Base-by-base conservation (phyloP, 64 coral and sea anemone genomes). In the Orbicella faveolata region DNA sequence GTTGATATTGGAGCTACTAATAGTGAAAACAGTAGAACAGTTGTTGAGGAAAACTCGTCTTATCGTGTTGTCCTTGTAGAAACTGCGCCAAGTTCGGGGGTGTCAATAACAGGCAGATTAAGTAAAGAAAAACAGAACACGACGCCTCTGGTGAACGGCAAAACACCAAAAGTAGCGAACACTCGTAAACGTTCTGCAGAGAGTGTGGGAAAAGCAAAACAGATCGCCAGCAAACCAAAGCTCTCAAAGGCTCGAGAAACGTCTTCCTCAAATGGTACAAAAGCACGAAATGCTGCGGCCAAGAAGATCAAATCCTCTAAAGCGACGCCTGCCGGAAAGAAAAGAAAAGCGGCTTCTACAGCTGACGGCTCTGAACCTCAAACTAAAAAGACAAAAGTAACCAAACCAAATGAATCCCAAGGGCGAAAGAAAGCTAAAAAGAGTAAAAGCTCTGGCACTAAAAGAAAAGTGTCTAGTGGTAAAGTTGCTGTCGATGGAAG, bases 1-100 rank as follows among this genome's bases (percentile, higher is more conserved):
- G 82, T 82, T 34, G 57, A 85, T 4, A n/a, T 85, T 30, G 82
- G 65, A 20, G 17, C 75, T 23, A 72, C 21, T 44, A 41, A 21
- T 52, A 72, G 20, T 21, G 82, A 72, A 48, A 53, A 69, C 35
- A 70, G 19, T 16, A 52, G 37, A 17, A 73, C 82, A 9, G 21
- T 52, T 13, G 44, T 85, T 52, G 63, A 85, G 11, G 82, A 85
- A 16, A 26, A 72, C 72, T 85, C 64, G 15, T 36, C 63, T 85
- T 85, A 72, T 67, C 36, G 67, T 70, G 82, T 85, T 16, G 63
- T 85, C 2, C 82, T 72, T 51, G 39, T 85, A 30, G 37, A 85
- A 33, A 39, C 82, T 15, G 82, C 65, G 20, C 11, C 82, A 17
- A 48, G 48, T n/a, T 79, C 77, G 10, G 11, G 13, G 4, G 3